Conservation (phyloP, 2,113 vertebrate species). For the Campylorhamphus procurvoides region DNA sequence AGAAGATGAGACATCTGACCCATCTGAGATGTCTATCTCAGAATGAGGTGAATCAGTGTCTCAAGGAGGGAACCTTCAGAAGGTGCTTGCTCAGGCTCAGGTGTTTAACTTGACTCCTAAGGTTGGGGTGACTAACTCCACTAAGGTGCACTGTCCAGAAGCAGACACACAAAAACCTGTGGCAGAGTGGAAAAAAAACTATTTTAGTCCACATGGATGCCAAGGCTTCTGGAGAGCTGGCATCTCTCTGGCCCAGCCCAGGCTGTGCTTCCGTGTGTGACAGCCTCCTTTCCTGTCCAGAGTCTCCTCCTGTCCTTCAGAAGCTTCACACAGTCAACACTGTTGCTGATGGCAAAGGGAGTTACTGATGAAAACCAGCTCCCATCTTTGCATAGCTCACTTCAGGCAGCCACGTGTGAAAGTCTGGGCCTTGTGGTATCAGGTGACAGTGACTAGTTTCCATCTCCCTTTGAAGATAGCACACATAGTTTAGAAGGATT, state of each 20-base stretch:
- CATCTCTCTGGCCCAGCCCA: background rate
- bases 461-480: background rate
- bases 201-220: background rate
- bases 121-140: background rate
- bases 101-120: background rate
- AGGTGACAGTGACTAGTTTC: background rate
- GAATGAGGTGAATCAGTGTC: background rate
- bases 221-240: background rate
- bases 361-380: background rate
- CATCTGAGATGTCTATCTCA: background rate
- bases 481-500: background rate
- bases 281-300: background rate
- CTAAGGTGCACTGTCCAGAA: background rate
- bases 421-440: background rate
- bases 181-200: background rate
- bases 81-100: background rate
- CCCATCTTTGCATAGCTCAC: background rate
- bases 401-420: background rate
- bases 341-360: background rate
- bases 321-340: background rate
- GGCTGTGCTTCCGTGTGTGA: fast-evolving
- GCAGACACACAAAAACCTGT: background rate
- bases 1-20: background rate
- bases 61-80: background rate
- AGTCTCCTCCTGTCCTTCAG: background rate